Base-by-base conservation (phyloP, 2,797 vertebrate genomes). In the Spondyliosoma cantharus region DNA sequence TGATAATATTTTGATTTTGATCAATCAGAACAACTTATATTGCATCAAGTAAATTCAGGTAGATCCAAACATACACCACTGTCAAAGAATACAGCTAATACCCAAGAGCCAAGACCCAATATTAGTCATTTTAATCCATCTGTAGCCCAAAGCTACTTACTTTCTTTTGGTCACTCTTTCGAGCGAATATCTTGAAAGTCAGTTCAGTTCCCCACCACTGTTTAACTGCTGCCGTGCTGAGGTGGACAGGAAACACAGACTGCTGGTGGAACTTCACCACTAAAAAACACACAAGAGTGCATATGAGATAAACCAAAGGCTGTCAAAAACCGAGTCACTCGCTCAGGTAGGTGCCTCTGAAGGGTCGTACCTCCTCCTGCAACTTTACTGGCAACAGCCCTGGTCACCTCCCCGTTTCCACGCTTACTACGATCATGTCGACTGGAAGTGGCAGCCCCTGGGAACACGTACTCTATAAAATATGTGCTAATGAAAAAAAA, bases 381-480 rank as follows among this genome's bases (percentile, higher is more conserved):
- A 83, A 96, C 90, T 95, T 96, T 97, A 92, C 92, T 97, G n/a
- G 97, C 97, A 83, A 96, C 95, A 3, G 94, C 91, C 89, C 96
- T 94, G 73, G 90, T 94, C 25, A 96, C 90, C 84, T 97, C 96
- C 5, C 92, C 94, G 63, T 91, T 90, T 72, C 93, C 6, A 37
- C 85, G 63, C 14, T 90, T 85, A 50, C 91, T 90, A 32, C 58
- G 78, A 73, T 72, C 84, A 71, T 70, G 92, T 88, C 84, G 95
- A 78, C 91, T 93, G 50, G 93, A 93, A 53, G 93, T 89, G 48
- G 93, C 93, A 66, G 92, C 84, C 78, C 93, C 79, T 0, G 97
- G 97, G 82, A 99, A 97, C 32, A 92, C 81, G 65, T 95, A 99
- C 88, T 99, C 96, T 16, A 99, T 94, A 91, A 98, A 97, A 92